These are phyloP conservation scores for Selene dorsalis DNA, from an alignment of 2,797 vertebrate species.

Conservation along the genomic window DNA sequence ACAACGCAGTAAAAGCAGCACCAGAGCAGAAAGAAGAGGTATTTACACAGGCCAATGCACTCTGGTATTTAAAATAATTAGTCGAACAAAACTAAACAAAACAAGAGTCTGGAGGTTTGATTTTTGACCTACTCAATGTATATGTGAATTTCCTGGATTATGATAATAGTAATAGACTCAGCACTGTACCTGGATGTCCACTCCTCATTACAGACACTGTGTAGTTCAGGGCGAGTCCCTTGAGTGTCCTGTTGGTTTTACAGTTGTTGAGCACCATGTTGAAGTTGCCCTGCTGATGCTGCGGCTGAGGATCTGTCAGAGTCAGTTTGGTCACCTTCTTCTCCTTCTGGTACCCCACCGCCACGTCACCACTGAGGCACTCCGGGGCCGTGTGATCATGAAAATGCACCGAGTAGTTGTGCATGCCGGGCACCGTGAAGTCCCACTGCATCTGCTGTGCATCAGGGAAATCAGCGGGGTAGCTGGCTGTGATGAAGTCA, in stretches of 20 bases:
- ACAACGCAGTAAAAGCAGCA: not conserved
- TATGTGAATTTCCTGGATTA: no score
- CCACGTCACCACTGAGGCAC: conserved; percentile 85
- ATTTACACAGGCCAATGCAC: no score
- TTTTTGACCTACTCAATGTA: no score
- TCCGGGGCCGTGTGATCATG: conserved; percentile 82
- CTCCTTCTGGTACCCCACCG: conserved; percentile 83
- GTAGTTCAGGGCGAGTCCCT: conserved; percentile 75
- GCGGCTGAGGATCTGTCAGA: conserved; percentile 73
- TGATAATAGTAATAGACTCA: no score
- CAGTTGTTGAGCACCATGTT: conserved; percentile 82
- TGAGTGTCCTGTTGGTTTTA: conserved; percentile 54
- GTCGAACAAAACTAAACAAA: not conserved
- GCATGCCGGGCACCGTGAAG: conserved; percentile 85
- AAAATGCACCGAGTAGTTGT: conserved; percentile 89
- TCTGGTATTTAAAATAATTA: not conserved
- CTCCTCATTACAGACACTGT: conserved; percentile 80
- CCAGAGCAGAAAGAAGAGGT: no score
- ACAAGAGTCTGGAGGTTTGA: not conserved
- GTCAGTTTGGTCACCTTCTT: conserved; percentile 35
- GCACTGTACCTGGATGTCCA: conserved; percentile 78
- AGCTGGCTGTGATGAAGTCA: conserved; percentile 88
- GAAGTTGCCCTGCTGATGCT: conserved; percentile 81
- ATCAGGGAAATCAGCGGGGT: conserved; percentile 85
- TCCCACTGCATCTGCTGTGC: conserved; percentile 88